phyloP scores from a whole-genome alignment of 1,140 invertebrate species.

The Diplogasteroides magnus region DNA sequence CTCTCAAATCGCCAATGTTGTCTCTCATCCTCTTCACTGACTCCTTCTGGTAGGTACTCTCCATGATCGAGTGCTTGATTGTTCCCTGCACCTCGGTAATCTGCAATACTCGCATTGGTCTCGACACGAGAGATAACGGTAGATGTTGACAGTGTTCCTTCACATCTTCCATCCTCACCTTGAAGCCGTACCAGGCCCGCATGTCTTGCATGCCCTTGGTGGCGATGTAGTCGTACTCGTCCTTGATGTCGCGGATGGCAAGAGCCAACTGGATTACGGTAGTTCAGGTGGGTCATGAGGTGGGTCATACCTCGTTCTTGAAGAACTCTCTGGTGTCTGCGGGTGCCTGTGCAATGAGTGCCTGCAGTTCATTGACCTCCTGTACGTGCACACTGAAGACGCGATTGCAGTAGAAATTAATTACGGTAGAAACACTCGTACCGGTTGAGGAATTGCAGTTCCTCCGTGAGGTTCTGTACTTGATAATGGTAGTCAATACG shows the following conservation, averaged over 20 bases:
- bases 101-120: neutral
- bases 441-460: conserved; percentile 14
- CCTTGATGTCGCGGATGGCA: conserved; percentile 58
- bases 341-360: conserved; percentile 55
- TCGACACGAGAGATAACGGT: neutral
- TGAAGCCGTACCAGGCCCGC: conserved; percentile 28
- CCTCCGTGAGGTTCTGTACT: conserved; percentile 15
- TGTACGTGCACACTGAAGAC: conserved; percentile 33
- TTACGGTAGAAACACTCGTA: neutral
- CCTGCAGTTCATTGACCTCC: conserved; percentile 59
- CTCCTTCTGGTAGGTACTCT: conserved; percentile 22
- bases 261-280: too few species aligned
- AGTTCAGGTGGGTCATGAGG: too few species aligned
- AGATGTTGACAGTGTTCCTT: conserved; percentile 7
- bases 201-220: conserved; percentile 53
- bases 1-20: conserved; percentile 37
- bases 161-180: conserved; percentile 12
- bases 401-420: neutral
- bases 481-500: conserved; percentile 7
- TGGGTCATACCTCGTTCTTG: conserved; percentile 58
- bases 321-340: conserved; percentile 36
- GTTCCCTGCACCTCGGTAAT: conserved; percentile 7
- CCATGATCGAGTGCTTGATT: neutral
- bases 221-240: conserved; percentile 57
- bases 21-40: conserved; percentile 29